Evolutionary conservation across 2,888 invertebrate species (phyloP), one percentile per base, ranked within the genome.

Genomic region (Campoplex nolae): DNA sequence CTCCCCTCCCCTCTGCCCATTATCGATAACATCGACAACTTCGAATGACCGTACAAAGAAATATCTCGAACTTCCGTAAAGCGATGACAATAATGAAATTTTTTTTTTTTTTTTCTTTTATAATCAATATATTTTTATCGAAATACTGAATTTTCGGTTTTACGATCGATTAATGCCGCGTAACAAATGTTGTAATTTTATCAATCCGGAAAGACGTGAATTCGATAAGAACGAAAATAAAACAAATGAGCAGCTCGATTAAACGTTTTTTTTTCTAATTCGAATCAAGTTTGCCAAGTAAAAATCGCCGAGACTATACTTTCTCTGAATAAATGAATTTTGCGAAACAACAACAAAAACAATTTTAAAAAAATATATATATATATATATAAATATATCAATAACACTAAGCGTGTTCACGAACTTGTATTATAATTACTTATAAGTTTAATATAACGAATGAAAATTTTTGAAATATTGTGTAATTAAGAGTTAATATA

Each of bases 361-460:
- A 84, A 77, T 23, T 23, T 23, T 23, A 23, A 23, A 23, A 23
- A 23, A 23, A 23, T n/a, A n/a, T n/a, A 23, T 23, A 23, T 23
- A 23, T 23, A 23, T 0, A 23, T 23, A 23, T 23, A 23, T 23
- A 67, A 0, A 23, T 23, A 23, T 23, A 23, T 23, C 70, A 78
- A 73, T 78, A 73, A 83, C 42, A 84, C 79, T 54, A 82, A 75
- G 51, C 77, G 81, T 88, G 88, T 87, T 86, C 87, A 87, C 83
- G 86, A 84, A 88, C 89, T 91, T 92, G 92, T 92, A 93, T 92
- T 92, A 93, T 92, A 92, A 90, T 86, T 92, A 90, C 88, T 89
- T 88, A 90, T 92, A 91, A 90, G 91, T 90, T 91, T 91, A 92
- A 90, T 88, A 87, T 67, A 91, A 62, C 1, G 62, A 89, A 90